Conservation (phyloP, 2,888 invertebrate genomes). For the Antitype chi region DNA sequence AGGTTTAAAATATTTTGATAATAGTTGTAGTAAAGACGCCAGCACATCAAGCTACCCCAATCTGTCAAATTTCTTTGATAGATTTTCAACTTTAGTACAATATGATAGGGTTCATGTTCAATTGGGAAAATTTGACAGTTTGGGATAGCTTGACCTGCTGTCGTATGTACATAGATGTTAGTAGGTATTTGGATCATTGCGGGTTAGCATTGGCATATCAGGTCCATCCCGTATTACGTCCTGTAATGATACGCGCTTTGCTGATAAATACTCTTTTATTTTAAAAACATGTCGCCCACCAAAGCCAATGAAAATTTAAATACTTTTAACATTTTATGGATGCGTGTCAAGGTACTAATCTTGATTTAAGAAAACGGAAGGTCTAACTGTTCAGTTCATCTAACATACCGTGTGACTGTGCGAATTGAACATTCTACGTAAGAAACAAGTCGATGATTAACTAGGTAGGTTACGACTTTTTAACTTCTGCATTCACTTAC, state of each 20-base stretch:
- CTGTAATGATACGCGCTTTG: conserved; percentile 31
- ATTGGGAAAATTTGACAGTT: no score
- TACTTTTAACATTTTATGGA: background rate
- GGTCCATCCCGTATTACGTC: conserved; percentile 45
- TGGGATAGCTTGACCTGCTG: background rate
- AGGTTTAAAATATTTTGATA: background rate
- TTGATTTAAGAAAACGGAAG: conserved; percentile 18
- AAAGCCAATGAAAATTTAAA: background rate
- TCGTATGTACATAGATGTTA: background rate
- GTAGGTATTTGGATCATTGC: conserved; percentile 9
- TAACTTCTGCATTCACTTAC: background rate
- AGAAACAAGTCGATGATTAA: background rate
- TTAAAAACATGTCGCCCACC: background rate
- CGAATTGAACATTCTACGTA: conserved; percentile 3
- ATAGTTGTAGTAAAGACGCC: no score
- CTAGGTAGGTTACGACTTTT: background rate
- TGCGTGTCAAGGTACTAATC: background rate
- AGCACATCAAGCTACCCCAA: no score
- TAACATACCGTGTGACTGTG: background rate
- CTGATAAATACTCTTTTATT: conserved; percentile 31
- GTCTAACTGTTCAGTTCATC: background rate
- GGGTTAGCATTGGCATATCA: conserved; percentile 31
- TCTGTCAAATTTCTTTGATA: no score
- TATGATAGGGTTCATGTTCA: no score
- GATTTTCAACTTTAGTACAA: no score